Evolutionary conservation across 1,140 invertebrate species (phyloP).

Genomic region (Oedothorax gibbosus): DNA sequence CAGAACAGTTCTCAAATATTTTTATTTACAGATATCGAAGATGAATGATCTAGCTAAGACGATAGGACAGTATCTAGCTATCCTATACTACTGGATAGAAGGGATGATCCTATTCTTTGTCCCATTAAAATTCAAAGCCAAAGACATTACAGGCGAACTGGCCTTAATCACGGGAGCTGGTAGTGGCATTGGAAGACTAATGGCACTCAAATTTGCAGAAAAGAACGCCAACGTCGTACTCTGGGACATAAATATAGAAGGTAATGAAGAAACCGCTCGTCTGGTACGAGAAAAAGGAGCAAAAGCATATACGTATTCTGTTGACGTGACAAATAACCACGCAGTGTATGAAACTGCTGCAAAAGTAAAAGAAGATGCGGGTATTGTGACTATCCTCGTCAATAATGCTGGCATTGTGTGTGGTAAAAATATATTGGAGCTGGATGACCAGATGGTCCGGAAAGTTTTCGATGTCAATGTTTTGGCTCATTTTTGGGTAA

Average conservation of each 20-base stretch:
- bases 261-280: conserved; percentile 81
- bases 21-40: neutral
- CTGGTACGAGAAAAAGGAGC: conserved; percentile 77
- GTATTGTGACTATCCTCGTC: conserved; percentile 88
- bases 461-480: conserved; percentile 76
- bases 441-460: conserved; percentile 77
- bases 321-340: conserved; percentile 83
- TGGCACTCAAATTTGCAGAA: conserved; percentile 75
- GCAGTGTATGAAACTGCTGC: conserved; percentile 84
- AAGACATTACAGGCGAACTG: conserved; percentile 60
- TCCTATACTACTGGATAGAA: conserved; percentile 63
- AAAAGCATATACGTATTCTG: conserved; percentile 73
- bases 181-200: conserved; percentile 63
- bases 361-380: conserved; percentile 83
- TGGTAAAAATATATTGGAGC: conserved; percentile 83
- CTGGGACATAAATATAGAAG: conserved; percentile 90
- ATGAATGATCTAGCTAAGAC: conserved; percentile 35
- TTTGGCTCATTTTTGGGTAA: conserved; percentile 77
- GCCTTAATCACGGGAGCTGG: conserved; percentile 64
- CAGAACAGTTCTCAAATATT: no score
- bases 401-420: conserved; percentile 95
- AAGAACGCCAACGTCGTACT: conserved; percentile 84
- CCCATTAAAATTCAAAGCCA: conserved; percentile 69
- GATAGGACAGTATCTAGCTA: conserved; percentile 19
- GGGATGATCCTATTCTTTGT: conserved; percentile 69